Conservation (phyloP, 2,113 vertebrate species). For the Orientallactaga bullata region DNA sequence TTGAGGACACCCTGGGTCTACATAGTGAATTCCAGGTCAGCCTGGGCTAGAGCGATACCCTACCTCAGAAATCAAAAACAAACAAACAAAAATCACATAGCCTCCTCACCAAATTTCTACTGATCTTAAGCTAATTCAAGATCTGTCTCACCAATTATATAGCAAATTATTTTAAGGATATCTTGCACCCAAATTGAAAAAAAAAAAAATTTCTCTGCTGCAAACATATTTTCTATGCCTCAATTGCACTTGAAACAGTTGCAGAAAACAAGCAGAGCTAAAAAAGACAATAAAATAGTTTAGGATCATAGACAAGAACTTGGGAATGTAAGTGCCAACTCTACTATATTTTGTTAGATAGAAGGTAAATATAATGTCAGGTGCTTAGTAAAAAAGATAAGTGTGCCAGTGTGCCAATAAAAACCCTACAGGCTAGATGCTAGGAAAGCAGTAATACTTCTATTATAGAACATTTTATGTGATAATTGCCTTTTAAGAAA, state of each 20-base stretch:
- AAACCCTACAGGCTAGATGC: constrained; percentile 57
- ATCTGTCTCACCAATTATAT: constrained; percentile 33
- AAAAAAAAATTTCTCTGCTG: constrained; percentile 40
- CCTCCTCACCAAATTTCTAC: neutral
- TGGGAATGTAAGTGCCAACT: constrained; percentile 67
- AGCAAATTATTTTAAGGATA: constrained; percentile 9
- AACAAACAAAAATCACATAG: neutral
- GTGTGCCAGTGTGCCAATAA: constrained; percentile 65
- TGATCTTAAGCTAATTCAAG: neutral
- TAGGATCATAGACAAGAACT: constrained; percentile 56
- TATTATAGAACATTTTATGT: constrained; percentile 78
- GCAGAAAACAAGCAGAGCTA: constrained; percentile 54
- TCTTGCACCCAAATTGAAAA: constrained; percentile 23
- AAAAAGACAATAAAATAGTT: constrained; percentile 57
- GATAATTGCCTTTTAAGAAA: constrained; percentile 81
- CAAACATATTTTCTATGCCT: constrained; percentile 51
- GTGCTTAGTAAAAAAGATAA: constrained; percentile 37
- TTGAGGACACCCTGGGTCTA: no score
- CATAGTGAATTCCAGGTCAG: no score
- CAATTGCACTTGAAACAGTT: constrained; percentile 66
- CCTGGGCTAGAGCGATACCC: no score
- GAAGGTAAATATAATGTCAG: constrained; percentile 79
- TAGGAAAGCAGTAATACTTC: constrained; percentile 76
- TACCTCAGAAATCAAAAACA: no score
- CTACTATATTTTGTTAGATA: constrained; percentile 72